Base-by-base conservation (phyloP, 1,140 invertebrate genomes). In the Temnothorax curvispinosus region DNA sequence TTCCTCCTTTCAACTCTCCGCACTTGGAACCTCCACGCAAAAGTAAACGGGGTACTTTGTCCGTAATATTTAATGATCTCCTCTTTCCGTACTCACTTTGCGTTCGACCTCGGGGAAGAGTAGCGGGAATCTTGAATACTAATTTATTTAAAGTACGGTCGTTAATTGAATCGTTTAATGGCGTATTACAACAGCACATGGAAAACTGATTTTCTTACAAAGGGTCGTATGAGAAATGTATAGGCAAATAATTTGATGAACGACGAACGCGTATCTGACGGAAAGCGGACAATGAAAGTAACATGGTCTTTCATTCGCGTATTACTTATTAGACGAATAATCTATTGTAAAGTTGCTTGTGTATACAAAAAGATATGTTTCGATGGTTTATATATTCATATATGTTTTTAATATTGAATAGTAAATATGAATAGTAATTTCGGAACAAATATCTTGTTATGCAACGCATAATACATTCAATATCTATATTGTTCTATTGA, bases 1-100 rank as follows among this genome's bases (percentile, higher is more conserved):
- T 27, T 81, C 15, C 44, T 72, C 35, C 54, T 87, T 84, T 87
- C 32, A 78, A 41, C 35, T 52, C 44, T 15, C 72, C 21, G 54
- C 72, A 52, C 72, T 52, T 52, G 58, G 38, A 77, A 78, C 58
- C 82, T 77, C 47, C 38, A 21, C 11, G 15, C 75, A 78, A 78
- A 76, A 78, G 74, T 77, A 85, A 85, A 78, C 71, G 82, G 74
- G 82, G 58, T 77, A 85, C 82, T 78, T 76, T 85, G 71, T 64
- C 75, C 50, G 71, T 85, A 85, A 85, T 85, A 85, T 85, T 85
- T 85, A 78, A 85, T 78, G 82, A 85, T 85, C 82, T 84, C 11
- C 52, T 82, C 41, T 74, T 84, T 41, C 44, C 52, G 47, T 27
- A 54, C 75, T 80, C 11, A 65, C 58, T 80, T 50, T 27, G 60